These are phyloP conservation scores for Acanthisitta chloris DNA, from an alignment of 2,113 vertebrate species.

Conservation along the genomic window DNA sequence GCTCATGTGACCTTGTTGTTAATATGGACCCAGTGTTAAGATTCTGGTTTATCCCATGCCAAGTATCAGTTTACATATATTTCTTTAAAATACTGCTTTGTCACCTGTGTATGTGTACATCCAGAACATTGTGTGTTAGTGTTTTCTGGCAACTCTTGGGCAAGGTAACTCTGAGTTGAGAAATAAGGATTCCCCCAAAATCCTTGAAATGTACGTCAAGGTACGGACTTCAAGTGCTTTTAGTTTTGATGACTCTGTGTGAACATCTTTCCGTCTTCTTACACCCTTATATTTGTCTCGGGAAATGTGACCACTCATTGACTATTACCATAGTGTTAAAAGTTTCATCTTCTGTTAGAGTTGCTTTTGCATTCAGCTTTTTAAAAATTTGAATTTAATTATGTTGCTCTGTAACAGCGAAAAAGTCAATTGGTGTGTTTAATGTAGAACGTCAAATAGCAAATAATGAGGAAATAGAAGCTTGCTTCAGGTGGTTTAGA, in stretches of 20 bases:
- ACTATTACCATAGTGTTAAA: not conserved
- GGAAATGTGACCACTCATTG: not conserved
- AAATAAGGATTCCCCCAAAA: not conserved
- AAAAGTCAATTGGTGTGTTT: not conserved
- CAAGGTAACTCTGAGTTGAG: not conserved
- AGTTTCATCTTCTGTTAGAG: not conserved
- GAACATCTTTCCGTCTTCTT: not conserved
- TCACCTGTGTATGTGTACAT: fast-evolving
- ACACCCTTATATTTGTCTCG: not conserved
- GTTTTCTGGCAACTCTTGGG: not conserved
- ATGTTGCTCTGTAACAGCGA: not conserved
- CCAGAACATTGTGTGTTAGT: not conserved
- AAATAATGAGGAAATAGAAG: not conserved
- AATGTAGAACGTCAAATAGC: not conserved
- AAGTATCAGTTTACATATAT: not conserved
- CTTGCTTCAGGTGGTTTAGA: not conserved
- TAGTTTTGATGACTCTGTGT: not conserved
- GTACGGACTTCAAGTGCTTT: not conserved
- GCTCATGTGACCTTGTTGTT: not conserved
- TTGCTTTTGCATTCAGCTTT: not conserved
- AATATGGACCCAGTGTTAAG: not conserved
- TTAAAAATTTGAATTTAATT: fast-evolving
- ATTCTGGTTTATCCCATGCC: not conserved
- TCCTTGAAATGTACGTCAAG: not conserved
- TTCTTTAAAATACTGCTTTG: not conserved